Conservation (phyloP, 2,113 vertebrate genomes). For the Atrichornis clamosus region DNA sequence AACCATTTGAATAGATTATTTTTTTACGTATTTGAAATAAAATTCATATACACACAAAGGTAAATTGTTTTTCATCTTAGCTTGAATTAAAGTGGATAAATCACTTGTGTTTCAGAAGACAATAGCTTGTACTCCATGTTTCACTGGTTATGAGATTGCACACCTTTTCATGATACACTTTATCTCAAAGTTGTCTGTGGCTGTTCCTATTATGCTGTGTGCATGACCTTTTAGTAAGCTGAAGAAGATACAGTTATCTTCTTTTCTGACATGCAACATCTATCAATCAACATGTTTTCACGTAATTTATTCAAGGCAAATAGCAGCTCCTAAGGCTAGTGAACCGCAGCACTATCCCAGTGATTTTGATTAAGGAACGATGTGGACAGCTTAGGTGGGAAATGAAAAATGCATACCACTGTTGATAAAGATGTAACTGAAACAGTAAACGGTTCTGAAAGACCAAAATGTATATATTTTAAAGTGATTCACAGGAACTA, state of each 20-base stretch:
- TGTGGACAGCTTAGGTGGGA: conserved; percentile 79
- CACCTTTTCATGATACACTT: conserved; percentile 74
- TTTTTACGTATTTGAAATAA: neutral
- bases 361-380: conserved; percentile 85
- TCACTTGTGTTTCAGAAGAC: conserved; percentile 71
- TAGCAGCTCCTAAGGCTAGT: conserved; percentile 84
- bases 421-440: conserved; percentile 82
- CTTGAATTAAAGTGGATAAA: conserved; percentile 65
- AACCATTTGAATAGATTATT: neutral
- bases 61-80: conserved; percentile 48
- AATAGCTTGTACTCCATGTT: conserved; percentile 74
- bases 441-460: conserved; percentile 72
- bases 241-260: conserved; percentile 96
- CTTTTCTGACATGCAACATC: conserved; percentile 90
- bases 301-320: conserved; percentile 89
- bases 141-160: conserved; percentile 65
- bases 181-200: conserved; percentile 82
- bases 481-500: conserved; percentile 54
- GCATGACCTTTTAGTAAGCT: conserved; percentile 96
- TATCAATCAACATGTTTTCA: conserved; percentile 94
- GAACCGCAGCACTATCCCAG: conserved; percentile 78
- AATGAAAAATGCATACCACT: conserved; percentile 77
- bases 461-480: conserved; percentile 61
- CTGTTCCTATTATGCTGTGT: conserved; percentile 88
- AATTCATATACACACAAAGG: neutral